Evolutionary conservation across 2,113 vertebrate genomes (phyloP), one percentile per base, ranked within the genome.

Genomic region (Colistium nudipinnis): DNA sequence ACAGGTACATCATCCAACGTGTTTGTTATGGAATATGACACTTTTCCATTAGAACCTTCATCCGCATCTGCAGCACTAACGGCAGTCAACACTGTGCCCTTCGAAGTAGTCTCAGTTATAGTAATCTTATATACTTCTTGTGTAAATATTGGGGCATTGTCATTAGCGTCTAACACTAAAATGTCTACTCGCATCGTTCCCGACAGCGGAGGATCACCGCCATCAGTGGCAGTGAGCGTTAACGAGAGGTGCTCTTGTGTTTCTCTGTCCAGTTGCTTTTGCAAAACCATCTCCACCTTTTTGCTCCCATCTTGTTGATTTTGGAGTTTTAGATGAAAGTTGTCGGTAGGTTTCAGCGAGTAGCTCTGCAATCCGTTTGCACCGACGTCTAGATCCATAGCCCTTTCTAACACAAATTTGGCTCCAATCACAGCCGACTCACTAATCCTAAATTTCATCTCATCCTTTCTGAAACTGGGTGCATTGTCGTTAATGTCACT

Each of bases 341-440:
- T 71, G 6, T 87, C 82, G n/a, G 79, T 66, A 1, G 85, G 85
- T 6, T 70, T 70, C 3, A 87, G 24, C 0, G 6, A 62, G 49
- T 87, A 87, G 20, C 65, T 44, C 30, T 83, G 74, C 30, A 87
- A 12, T 10, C 80, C 79, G 16, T 87, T 87, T 6, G 17, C 59
- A 0, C 74, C 77, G 1, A 87, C 78, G 43, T 87, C 85, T 0
- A 67, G 56, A 71, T 87, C 85, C 57, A 85, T 6, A 2, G 82
- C 85, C 51, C 31, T 75, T n/a, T 87, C 85, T 2, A 87, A 51
- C 4, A 85, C 80, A 53, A 87, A 87, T 87, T 85, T 87, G 0
- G 80, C 74, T 41, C 82, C 82, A 11, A 78, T 73, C 6, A 76
- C 76, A 49, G 82, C 82, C 2, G 85, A 85, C 53, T 87, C 85